Conservation (phyloP, 2,797 vertebrate genomes). For the Neosalanx taihuensis region DNA sequence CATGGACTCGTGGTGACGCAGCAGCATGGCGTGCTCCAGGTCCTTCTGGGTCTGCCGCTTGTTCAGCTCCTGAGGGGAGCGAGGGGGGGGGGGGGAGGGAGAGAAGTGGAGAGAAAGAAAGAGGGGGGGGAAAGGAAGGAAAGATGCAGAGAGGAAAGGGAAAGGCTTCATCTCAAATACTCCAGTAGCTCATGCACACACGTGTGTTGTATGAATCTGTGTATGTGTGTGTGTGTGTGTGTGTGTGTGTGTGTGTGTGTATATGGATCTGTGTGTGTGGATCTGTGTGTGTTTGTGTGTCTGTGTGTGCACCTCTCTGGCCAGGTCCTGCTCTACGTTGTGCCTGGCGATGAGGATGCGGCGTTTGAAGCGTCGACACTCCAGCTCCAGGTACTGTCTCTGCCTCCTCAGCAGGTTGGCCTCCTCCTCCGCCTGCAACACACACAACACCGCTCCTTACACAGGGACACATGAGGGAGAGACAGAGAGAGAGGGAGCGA, state of each 20-base stretch:
- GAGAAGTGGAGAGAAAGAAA: neutral
- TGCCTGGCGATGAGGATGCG: slow-evolving; percentile 94
- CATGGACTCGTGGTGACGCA: slow-evolving; percentile 98
- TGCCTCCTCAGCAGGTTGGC: slow-evolving; percentile 92
- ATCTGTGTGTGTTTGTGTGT: too few species aligned
- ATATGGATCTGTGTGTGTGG: too few species aligned
- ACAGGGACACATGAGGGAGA: neutral
- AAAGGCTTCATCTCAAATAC: slow-evolving; percentile 1
- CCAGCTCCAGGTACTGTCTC: slow-evolving; percentile 93
- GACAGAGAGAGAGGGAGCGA: neutral
- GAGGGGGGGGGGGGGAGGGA: too few species aligned
- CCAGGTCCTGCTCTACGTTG: slow-evolving; percentile 87
- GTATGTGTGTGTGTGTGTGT: too few species aligned
- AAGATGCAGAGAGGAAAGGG: neutral
- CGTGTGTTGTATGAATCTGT: too few species aligned
- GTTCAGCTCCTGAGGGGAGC: slow-evolving; percentile 84
- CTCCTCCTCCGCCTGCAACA: slow-evolving; percentile 85
- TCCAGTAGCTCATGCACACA: too few species aligned
- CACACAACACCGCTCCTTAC: too few species aligned
- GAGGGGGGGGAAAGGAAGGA: neutral
- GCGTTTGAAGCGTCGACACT: slow-evolving; percentile 94
- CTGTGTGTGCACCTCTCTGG: slow-evolving; percentile 43
- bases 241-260: too few species aligned
- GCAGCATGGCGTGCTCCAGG: slow-evolving; percentile 95
- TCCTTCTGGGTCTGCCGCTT: slow-evolving; percentile 98